Percentiles rank a stretch among this genome's conserved stretches.
Evolutionary conservation across 2,888 invertebrate genomes (phyloP).

Genomic region (Trachelus tabidus): DNA sequence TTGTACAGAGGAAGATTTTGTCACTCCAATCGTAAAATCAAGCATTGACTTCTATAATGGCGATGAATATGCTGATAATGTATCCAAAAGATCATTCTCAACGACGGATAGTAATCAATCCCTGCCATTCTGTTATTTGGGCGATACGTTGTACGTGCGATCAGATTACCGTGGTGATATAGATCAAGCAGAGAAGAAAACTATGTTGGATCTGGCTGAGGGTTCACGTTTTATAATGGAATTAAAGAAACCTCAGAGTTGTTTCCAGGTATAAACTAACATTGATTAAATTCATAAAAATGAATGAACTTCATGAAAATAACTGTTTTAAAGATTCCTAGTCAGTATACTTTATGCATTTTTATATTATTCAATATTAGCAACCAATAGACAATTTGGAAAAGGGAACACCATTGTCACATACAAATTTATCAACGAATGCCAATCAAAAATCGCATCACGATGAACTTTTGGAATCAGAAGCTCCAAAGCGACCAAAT

Average conservation of each 20-base stretch:
- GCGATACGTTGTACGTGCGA: conserved; percentile 27
- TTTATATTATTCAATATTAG: background rate
- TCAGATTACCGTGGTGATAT: conserved; percentile 23
- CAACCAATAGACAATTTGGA: background rate
- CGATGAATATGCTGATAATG: conserved; percentile 24
- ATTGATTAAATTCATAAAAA: background rate
- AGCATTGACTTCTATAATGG: conserved; percentile 22
- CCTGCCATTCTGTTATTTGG: conserved; percentile 30
- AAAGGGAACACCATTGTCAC: background rate
- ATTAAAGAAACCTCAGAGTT: conserved; percentile 8
- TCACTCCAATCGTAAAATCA: conserved; percentile 19
- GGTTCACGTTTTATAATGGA: conserved; percentile 29
- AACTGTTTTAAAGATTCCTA: background rate
- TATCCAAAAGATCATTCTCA: conserved; percentile 13
- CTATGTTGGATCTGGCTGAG: conserved; percentile 28
- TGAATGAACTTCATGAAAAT: background rate
- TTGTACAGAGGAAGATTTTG: conserved; percentile 20
- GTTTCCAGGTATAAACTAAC: conserved; percentile 1
- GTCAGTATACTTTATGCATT: background rate
- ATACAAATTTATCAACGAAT: background rate
- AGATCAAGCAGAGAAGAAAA: conserved; percentile 14
- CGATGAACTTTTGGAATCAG: background rate
- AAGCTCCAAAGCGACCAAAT: background rate
- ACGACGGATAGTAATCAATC: conserved; percentile 26
- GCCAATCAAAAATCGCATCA: background rate